Evolutionary conservation across 2,113 vertebrate species (phyloP), one percentile per base, ranked within the genome.

Genomic region (Condylura cristata): DNA sequence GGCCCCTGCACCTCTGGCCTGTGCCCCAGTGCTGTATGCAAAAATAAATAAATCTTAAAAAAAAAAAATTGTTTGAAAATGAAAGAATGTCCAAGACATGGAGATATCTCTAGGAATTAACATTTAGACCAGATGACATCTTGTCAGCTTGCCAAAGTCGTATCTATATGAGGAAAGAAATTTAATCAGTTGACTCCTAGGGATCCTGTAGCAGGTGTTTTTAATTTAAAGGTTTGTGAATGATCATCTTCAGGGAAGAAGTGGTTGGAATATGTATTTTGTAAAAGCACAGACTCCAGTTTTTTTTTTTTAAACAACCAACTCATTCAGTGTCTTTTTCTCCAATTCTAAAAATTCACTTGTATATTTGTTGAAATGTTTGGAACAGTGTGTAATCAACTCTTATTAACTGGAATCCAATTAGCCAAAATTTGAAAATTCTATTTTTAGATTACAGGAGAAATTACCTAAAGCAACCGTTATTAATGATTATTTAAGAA

Each of bases 391-490:
- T 30, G 9, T 20, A 60, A 16, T 24, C 22, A 66, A 63, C 60
- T 0, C 28, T 92, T 76, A 78, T 56, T 92, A 85, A 41, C 5
- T 81, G 60, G 44, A 61, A 86, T 81, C 18, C 13, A 66, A 63
- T 68, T 44, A 71, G 30, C 46, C 24, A 76, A 71, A 86, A 65
- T 22, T 41, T 68, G 68, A 94, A 85, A 96, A 80, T 75, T 80
- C 26, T 74, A 9, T 51, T 65, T 76, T 96, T 88, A 72, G 46
- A 92, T 86, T 79, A 82, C 71, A 71, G 32, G 26, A 13, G 6
- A 81, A 90, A 76, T 61, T 34, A 79, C 56, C 66, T 78, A 81
- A 93, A 96, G 89, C 24, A 93, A 76, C 32, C 34, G 26, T 28
- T n/a, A 61, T 17, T 87, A 76, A 80, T 71, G 46, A 88, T 26